phyloP scores from a whole-genome alignment of 2,888 invertebrate genomes.

The Theretra japonica region DNA sequence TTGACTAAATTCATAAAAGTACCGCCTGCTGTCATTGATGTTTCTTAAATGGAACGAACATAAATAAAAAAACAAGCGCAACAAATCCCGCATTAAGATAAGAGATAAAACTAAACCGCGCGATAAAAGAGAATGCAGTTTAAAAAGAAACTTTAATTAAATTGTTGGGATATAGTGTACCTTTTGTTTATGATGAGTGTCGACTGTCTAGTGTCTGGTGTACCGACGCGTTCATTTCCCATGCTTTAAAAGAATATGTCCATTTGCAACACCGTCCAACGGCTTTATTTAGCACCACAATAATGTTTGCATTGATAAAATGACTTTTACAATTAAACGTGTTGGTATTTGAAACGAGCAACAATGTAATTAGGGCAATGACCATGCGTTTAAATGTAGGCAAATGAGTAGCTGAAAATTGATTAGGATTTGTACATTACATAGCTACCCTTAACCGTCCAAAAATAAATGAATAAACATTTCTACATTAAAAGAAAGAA shows the following conservation, averaged over 20 bases:
- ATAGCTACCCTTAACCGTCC: no score
- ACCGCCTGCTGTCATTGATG: background rate
- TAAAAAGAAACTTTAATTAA: constrained; percentile 45
- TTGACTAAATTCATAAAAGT: background rate
- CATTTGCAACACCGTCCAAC: background rate
- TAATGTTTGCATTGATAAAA: background rate
- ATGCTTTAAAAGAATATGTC: constrained; percentile 39
- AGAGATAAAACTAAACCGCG: constrained; percentile 39
- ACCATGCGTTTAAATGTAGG: no score
- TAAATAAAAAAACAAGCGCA: constrained; percentile 22
- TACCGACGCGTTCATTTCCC: constrained; percentile 55
- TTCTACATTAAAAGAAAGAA: no score
- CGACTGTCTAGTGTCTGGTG: constrained; percentile 43
- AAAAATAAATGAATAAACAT: no score
- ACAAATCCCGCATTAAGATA: constrained; percentile 34
- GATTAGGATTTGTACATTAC: no score
- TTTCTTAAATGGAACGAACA: constrained; percentile 13
- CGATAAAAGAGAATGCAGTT: constrained; percentile 37
- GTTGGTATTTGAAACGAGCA: background rate
- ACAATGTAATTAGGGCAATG: no score
- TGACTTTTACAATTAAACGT: background rate
- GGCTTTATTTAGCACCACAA: constrained; percentile 7
- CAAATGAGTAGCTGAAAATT: no score
- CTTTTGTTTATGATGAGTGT: constrained; percentile 39
- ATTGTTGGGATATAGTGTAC: constrained; percentile 34